A percentile compares a stretch with the other conserved stretches of the same genome.
These are phyloP conservation scores for Limnephilus lunatus DNA, from an alignment of 2,888 invertebrate genomes.

Conservation along the genomic window DNA sequence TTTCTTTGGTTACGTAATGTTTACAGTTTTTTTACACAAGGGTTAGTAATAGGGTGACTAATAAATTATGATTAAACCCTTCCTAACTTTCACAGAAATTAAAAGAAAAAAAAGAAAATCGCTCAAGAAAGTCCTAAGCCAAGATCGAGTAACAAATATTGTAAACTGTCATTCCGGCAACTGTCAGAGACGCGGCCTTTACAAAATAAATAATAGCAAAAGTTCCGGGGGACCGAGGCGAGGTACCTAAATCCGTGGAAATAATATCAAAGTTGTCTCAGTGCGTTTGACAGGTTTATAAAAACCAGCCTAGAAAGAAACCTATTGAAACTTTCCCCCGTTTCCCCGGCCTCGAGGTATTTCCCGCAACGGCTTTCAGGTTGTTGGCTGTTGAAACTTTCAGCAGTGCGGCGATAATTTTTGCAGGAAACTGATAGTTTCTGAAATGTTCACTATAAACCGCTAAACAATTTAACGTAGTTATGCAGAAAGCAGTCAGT, in stretches of 20 bases:
- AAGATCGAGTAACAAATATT: constrained; percentile 1
- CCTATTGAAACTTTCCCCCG: constrained; percentile 23
- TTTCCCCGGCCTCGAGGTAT: constrained; percentile 7
- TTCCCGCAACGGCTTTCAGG: background rate
- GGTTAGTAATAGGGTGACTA: too few species aligned
- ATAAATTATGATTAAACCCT: too few species aligned
- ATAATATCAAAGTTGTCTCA: constrained; percentile 41
- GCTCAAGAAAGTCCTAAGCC: background rate
- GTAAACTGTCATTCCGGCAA: constrained; percentile 42
- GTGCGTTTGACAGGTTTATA: constrained; percentile 47
- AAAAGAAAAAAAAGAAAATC: too few species aligned
- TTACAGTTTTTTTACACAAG: too few species aligned
- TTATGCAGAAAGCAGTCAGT: too few species aligned
- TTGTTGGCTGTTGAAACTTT: constrained; percentile 9
- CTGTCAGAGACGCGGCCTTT: constrained; percentile 43
- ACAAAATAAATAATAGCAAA: constrained; percentile 41
- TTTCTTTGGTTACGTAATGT: too few species aligned
- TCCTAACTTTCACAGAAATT: too few species aligned
- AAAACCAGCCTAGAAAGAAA: constrained; percentile 25
- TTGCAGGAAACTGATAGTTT: constrained; percentile 11
- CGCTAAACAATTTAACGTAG: background rate
- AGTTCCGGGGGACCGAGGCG: constrained; percentile 19
- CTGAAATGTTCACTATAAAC: background rate
- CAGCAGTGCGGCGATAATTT: background rate
- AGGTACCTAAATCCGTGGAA: background rate